These are phyloP conservation scores for Mylabris sibirica DNA, from an alignment of 2,888 invertebrate species.

Conservation along the genomic window DNA sequence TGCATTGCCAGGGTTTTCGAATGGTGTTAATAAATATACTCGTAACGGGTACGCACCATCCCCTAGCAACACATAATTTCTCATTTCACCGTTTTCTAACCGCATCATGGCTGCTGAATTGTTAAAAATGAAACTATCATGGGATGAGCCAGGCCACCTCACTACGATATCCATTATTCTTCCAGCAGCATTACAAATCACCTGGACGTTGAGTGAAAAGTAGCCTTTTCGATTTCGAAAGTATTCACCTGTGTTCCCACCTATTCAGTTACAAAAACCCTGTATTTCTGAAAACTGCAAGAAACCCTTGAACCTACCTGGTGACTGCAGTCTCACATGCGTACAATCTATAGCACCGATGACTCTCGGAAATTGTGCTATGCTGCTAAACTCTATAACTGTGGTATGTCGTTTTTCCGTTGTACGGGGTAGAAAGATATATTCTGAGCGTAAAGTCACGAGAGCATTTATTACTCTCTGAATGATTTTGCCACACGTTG, in stretches of 20 bases:
- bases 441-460: no score
- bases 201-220: constrained; percentile 49
- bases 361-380: no score
- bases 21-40: constrained; percentile 16
- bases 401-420: no score
- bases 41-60: constrained; percentile 44
- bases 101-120: constrained; percentile 19
- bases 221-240: constrained; percentile 45
- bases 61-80: constrained; percentile 34
- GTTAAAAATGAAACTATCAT: constrained; percentile 37
- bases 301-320: no score
- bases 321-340: no score
- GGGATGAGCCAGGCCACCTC: constrained; percentile 36
- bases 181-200: constrained; percentile 38
- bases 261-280: constrained; percentile 13
- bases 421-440: no score
- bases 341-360: no score
- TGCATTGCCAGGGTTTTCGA: not conserved
- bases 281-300: no score
- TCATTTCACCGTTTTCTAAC: constrained; percentile 30
- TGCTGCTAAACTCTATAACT: no score
- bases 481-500: no score
- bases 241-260: constrained; percentile 42
- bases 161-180: constrained; percentile 39
- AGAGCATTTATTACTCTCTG: no score